Base-by-base conservation (phyloP, 2,113 vertebrate species). In the Setophaga petechia region DNA sequence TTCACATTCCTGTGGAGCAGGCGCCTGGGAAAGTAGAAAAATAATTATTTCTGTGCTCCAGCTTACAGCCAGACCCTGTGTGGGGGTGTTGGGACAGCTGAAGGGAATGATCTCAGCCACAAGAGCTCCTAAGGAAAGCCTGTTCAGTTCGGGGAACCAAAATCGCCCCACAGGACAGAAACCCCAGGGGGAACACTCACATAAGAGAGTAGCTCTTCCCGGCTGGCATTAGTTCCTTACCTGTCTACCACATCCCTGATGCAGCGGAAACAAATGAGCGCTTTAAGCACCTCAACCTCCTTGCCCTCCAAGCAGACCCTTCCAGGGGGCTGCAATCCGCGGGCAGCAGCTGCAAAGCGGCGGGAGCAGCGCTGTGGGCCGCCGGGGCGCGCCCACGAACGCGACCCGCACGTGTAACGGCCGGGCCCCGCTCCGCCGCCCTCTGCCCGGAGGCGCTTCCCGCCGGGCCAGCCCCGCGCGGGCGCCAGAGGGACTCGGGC, bases 71-170 rank as follows among this genome's bases (percentile, higher is more conserved):
- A 63, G 24, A 18, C 23, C 16, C 44, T 5, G 0, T 0, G 24
- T 0, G 5, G 0, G 2, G 15, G 3, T 5, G 28, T 0, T 15
- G 24, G 33, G 23, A 14, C 31, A 31, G 21, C 35, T 3, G 51
- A 54, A 54, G 10, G 37, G 25, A 49, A 74, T 1, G 7, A 1
- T 5, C n/a, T 19, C 23, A 6, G 1, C 6, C 22, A 33, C 17
- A 28, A 6, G 7, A 33, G 8, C 17, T 57, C 57, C 27, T 39
- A 39, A 18, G 33, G 15, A 19, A 62, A 46, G 11, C 3, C 54
- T 16, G 15, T 3, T 31, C 54, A 17, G 1, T 5, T 11, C 8
- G 13, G 31, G 28, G 10, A 8, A 54, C 1, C n/a, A 28, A 82
- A 69, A 44, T 3, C 5, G 1, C 44, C 18, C 33, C 54, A 19